Conservation (phyloP, 1,140 invertebrate genomes). For the Eubasilissa regina region DNA sequence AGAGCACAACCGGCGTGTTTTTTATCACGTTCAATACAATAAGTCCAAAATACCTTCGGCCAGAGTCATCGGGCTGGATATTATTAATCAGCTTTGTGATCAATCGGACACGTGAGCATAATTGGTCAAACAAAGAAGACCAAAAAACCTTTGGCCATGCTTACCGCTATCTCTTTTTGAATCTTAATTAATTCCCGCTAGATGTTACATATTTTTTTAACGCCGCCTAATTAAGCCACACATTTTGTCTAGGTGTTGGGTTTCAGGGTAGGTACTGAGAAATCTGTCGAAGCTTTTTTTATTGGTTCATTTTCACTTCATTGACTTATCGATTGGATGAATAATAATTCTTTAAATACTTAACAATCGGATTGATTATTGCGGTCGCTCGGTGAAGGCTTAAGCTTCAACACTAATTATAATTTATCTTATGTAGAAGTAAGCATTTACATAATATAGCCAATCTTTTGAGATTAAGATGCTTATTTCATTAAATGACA, state of each 20-base stretch:
- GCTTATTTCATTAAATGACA: no score
- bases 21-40: not conserved
- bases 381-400: slow-evolving; percentile 2
- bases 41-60: slow-evolving; percentile 22
- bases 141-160: slow-evolving; percentile 13
- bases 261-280: slow-evolving; percentile 30
- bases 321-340: slow-evolving; percentile 5
- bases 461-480: no score
- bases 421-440: not conserved
- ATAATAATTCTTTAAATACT: not conserved
- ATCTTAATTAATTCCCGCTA: slow-evolving; percentile 45
- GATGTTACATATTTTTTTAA: slow-evolving; percentile 20
- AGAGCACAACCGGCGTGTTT: not conserved
- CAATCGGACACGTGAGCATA: slow-evolving; percentile 38
- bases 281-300: slow-evolving; percentile 12
- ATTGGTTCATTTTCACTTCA: not conserved
- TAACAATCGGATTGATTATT: not conserved
- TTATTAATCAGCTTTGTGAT: slow-evolving; percentile 39
- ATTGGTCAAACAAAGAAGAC: slow-evolving; percentile 42
- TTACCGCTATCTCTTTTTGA: slow-evolving; percentile 18
- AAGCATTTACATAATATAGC: no score
- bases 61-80: slow-evolving; percentile 6
- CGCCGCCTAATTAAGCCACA: slow-evolving; percentile 29
- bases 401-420: not conserved
- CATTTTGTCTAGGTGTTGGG: slow-evolving; percentile 36